These are phyloP conservation scores for Sacculina carcini DNA, from an alignment of 2,888 invertebrate genomes.

Conservation along the genomic window DNA sequence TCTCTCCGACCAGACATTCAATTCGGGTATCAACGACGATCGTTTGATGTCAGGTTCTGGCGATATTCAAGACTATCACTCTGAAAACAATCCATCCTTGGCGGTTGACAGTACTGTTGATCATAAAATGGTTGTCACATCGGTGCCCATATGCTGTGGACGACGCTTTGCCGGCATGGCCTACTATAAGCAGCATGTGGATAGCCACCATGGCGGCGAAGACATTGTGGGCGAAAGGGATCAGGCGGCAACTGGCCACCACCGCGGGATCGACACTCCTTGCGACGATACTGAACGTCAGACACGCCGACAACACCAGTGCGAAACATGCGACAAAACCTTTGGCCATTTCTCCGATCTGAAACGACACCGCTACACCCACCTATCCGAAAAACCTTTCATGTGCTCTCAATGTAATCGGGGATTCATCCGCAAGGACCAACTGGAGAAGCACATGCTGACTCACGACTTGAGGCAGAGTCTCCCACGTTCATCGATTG, in stretches of 20 bases:
- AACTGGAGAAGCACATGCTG: conserved; percentile 62
- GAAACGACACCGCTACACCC: conserved; percentile 57
- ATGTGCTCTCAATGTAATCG: conserved; percentile 54
- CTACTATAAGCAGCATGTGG: conserved; percentile 69
- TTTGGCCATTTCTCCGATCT: conserved; percentile 77
- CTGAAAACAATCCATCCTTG: too few species aligned
- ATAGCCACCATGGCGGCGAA: conserved; percentile 60
- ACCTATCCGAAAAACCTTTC: conserved; percentile 61
- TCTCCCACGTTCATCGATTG: conserved; percentile 8
- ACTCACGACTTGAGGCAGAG: conserved; percentile 28
- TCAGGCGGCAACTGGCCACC: conserved; percentile 61
- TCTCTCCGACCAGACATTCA: too few species aligned
- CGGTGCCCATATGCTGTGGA: conserved; percentile 53
- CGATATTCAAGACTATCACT: too few species aligned
- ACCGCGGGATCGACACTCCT: conserved; percentile 57
- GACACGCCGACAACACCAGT: conserved; percentile 23
- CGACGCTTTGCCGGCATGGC: conserved; percentile 62
- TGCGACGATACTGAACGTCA: conserved; percentile 61
- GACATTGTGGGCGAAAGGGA: conserved; percentile 62
- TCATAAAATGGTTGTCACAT: too few species aligned
- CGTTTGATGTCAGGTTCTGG: too few species aligned
- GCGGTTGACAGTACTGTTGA: too few species aligned
- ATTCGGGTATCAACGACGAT: too few species aligned
- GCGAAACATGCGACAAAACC: conserved; percentile 55
- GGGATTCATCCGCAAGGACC: conserved; percentile 69